phyloP scores from a whole-genome alignment of 1,140 invertebrate genomes.

The Cherax destructor region DNA sequence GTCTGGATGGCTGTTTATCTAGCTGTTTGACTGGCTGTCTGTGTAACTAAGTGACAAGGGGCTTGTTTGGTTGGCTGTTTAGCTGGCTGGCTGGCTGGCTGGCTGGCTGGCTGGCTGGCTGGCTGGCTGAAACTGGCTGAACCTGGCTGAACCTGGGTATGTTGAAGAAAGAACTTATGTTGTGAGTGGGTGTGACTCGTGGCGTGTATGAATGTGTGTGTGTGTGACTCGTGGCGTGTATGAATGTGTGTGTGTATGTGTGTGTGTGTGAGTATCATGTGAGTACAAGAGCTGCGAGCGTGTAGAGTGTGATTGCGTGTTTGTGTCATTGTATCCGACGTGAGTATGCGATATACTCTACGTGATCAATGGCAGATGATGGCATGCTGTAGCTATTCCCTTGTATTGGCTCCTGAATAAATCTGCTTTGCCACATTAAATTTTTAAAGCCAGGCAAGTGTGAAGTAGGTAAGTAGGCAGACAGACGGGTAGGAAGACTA shows the following conservation, averaged over 20 bases:
- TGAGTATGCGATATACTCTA: not conserved
- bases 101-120: too few relatives aligned
- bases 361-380: not conserved
- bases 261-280: too few relatives aligned
- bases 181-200: constrained; percentile 20
- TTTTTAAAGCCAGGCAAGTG: not conserved
- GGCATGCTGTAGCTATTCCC: not conserved
- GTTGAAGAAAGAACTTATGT: not conserved
- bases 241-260: not conserved
- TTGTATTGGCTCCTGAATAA: not conserved
- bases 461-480: not conserved
- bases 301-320: not conserved
- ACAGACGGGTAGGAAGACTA: too few relatives aligned
- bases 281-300: not conserved
- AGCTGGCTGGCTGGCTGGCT: too few relatives aligned
- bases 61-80: not conserved
- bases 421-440: not conserved
- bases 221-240: not conserved
- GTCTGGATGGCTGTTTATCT: too few relatives aligned
- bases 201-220: not conserved
- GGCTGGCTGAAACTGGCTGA: too few relatives aligned
- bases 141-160: not conserved
- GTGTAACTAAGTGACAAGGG: too few relatives aligned
- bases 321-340: not conserved
- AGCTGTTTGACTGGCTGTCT: too few relatives aligned